phyloP scores from a whole-genome alignment of 2,797 vertebrate genomes.

The Typhlichthys subterraneus region DNA sequence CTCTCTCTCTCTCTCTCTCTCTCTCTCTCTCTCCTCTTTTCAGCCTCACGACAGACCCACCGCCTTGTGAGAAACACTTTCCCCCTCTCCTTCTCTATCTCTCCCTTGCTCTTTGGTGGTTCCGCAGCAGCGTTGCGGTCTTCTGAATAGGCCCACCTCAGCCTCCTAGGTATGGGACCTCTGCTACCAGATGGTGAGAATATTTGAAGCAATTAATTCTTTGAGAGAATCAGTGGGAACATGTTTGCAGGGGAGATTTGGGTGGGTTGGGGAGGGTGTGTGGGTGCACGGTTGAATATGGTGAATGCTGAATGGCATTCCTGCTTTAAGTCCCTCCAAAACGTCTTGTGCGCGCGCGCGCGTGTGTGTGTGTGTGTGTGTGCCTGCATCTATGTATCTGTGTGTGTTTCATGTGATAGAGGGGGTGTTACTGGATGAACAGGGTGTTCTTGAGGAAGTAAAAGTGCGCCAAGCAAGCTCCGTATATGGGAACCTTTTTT shows the following conservation, averaged over 20 bases:
- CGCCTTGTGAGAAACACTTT: constrained; percentile 82
- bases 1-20: neutral
- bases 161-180: constrained; percentile 91
- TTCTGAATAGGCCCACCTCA: constrained; percentile 89
- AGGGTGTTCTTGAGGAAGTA: constrained; percentile 60
- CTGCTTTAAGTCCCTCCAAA: constrained; percentile 62
- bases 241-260: constrained; percentile 91
- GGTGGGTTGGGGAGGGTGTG: constrained; percentile 62
- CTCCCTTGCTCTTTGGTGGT: constrained; percentile 32
- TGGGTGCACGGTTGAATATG: constrained; percentile 71
- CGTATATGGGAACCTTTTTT: constrained; percentile 73
- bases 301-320: constrained; percentile 74
- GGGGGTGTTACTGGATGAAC: constrained; percentile 60
- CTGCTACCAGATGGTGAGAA: constrained; percentile 97
- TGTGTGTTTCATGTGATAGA: neutral
- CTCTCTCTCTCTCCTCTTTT: constrained; percentile 84
- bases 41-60: constrained; percentile 81
- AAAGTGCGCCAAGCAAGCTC: constrained; percentile 50
- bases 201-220: constrained; percentile 99
- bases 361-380: constrained; percentile 28
- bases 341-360: constrained; percentile 25
- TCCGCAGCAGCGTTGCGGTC: constrained; percentile 50
- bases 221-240: constrained; percentile 97
- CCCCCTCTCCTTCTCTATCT: constrained; percentile 43
- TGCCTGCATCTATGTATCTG: neutral